phyloP scores from a whole-genome alignment of 2,888 invertebrate genomes.

The Romanomermis culicivorax region DNA sequence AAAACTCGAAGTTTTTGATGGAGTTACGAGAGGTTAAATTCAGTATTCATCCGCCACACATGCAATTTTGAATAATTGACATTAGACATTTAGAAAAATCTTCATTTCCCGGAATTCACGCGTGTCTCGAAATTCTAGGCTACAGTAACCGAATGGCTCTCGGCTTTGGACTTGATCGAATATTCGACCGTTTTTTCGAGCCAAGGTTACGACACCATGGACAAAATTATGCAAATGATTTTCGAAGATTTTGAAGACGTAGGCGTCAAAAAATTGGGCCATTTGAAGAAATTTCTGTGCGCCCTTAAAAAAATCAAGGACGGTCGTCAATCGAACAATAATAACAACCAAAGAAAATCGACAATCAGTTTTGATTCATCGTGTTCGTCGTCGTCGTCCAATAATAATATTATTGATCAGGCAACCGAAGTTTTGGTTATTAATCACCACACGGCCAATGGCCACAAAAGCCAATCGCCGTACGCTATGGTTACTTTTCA shows the following conservation, averaged over 20 bases:
- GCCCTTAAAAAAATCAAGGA: constrained; percentile 65
- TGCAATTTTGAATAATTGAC: too few relatives aligned
- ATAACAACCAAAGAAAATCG: neutral
- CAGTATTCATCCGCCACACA: too few relatives aligned
- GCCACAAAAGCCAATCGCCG: neutral
- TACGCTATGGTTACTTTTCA: neutral
- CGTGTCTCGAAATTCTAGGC: too few relatives aligned
- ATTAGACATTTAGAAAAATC: too few relatives aligned
- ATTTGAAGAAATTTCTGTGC: constrained; percentile 89
- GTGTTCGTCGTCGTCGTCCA: neutral
- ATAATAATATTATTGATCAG: neutral
- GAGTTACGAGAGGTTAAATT: too few relatives aligned
- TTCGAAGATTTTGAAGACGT: constrained; percentile 99
- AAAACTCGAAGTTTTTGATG: too few relatives aligned
- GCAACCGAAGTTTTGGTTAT: neutral
- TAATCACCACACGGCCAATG: neutral
- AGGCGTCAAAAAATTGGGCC: constrained; percentile 40
- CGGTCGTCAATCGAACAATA: neutral
- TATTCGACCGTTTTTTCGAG: constrained; percentile 68
- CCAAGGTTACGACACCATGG: constrained; percentile 79
- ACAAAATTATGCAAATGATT: constrained; percentile 75
- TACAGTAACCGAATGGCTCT: constrained; percentile 81
- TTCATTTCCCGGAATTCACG: too few relatives aligned
- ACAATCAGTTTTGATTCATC: neutral
- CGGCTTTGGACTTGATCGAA: constrained; percentile 66